phyloP scores from a whole-genome alignment of 1,140 invertebrate species.

The Eulimnadia texana region DNA sequence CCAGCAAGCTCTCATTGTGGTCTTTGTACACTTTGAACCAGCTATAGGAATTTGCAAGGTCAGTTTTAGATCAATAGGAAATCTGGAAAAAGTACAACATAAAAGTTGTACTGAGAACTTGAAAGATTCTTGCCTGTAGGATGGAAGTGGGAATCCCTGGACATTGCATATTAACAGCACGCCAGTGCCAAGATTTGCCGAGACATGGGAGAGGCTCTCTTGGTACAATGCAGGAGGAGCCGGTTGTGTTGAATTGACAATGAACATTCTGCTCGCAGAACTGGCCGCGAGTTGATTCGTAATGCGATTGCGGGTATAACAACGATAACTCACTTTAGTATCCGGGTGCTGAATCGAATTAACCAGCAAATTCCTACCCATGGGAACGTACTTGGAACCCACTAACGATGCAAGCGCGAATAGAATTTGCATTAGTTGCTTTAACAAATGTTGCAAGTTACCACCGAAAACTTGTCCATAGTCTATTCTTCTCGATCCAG shows the following conservation, averaged over 20 bases:
- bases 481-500: background rate
- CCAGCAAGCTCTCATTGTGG: background rate
- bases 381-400: background rate
- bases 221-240: background rate
- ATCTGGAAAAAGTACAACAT: no score
- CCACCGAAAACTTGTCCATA: background rate
- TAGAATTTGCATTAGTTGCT: no score
- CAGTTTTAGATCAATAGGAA: background rate
- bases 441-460: background rate
- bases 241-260: background rate
- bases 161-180: background rate
- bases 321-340: background rate
- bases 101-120: no score
- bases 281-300: background rate
- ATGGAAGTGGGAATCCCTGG: background rate
- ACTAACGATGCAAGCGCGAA: background rate
- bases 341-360: background rate
- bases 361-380: background rate
- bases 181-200: background rate
- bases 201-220: background rate
- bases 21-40: background rate
- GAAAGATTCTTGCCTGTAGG: slow-evolving; percentile 4
- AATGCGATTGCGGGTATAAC: background rate
- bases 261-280: background rate
- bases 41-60: background rate